A percentile compares a stretch with the other conserved stretches of the same genome.
phyloP scores from a whole-genome alignment of 2,113 vertebrate genomes.

The Onychorhynchus coronatus region DNA sequence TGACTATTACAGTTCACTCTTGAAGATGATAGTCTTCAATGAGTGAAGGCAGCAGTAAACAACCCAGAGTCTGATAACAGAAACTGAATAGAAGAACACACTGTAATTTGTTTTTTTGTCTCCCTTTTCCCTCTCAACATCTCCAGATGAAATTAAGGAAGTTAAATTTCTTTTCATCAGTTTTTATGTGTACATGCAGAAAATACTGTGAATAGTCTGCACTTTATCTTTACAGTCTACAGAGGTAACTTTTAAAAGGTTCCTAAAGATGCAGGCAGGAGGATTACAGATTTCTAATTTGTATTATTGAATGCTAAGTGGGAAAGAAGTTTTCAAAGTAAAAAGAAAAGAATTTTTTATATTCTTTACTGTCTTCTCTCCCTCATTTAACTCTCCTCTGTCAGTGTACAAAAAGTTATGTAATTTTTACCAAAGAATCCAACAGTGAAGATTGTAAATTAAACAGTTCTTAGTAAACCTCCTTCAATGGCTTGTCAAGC shows the following conservation, averaged over 20 bases:
- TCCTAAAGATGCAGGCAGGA: not conserved
- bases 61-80: not conserved
- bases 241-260: not conserved
- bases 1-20: not conserved
- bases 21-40: not conserved
- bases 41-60: not conserved
- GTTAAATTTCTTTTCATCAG: not conserved
- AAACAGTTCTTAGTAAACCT: not conserved
- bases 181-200: not conserved
- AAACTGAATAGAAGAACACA: not conserved
- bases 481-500: not conserved
- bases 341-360: not conserved
- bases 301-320: not conserved
- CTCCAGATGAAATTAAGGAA: not conserved
- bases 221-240: not conserved
- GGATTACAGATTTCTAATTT: not conserved
- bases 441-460: not conserved
- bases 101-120: accelerated
- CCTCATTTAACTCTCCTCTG: not conserved
- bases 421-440: not conserved
- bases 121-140: not conserved
- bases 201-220: not conserved
- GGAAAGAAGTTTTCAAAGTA: not conserved
- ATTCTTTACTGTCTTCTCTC: not conserved
- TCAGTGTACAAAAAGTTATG: not conserved